A percentile compares a stretch with the other conserved stretches of the same genome.
Evolutionary conservation across 2,888 invertebrate species (phyloP).

Genomic region (Smittia aterrima): DNA sequence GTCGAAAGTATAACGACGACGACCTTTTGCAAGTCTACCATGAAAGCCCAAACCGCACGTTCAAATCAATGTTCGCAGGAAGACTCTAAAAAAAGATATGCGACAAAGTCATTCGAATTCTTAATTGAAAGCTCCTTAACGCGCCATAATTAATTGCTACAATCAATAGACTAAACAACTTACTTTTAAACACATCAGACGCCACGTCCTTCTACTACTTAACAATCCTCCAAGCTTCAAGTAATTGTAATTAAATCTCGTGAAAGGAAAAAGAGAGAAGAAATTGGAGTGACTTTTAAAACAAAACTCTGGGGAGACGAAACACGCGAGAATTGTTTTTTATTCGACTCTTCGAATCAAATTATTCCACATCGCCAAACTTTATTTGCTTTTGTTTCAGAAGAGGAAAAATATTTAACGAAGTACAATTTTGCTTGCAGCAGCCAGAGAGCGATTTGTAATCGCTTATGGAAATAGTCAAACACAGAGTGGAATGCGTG

Average conservation of each 20-base stretch:
- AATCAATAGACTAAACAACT: conserved; percentile 3
- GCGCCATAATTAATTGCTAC: conserved; percentile 11
- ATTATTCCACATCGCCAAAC: not conserved
- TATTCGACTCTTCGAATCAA: not conserved
- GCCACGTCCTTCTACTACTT: not conserved
- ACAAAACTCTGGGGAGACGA: too few species aligned
- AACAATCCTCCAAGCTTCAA: conserved; percentile 5
- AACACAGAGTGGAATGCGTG: not conserved
- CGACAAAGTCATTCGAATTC: conserved; percentile 7
- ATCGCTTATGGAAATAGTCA: not conserved
- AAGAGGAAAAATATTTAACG: not conserved
- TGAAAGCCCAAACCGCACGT: not conserved
- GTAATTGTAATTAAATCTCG: conserved; percentile 2
- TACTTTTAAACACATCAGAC: not conserved
- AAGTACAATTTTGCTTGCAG: not conserved
- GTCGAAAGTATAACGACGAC: not conserved
- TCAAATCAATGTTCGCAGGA: not conserved
- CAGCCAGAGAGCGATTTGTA: not conserved
- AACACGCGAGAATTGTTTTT: not conserved
- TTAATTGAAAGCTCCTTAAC: not conserved
- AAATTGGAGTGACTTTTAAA: too few species aligned
- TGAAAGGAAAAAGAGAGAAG: not conserved
- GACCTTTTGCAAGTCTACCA: not conserved
- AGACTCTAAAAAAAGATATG: conserved; percentile 6
- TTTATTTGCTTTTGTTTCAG: not conserved